phyloP scores from a whole-genome alignment of 1,140 invertebrate genomes.

The Oppia nitens region DNA sequence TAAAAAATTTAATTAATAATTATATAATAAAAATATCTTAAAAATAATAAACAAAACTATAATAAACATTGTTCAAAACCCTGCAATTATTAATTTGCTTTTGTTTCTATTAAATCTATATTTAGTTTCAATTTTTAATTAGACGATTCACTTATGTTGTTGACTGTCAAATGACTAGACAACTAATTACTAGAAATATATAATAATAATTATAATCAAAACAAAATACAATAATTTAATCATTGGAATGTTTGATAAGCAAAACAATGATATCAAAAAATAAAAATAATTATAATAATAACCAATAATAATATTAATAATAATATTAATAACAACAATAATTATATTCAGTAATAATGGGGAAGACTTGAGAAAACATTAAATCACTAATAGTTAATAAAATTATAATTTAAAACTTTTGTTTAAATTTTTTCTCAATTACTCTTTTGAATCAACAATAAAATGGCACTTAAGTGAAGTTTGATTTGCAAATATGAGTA shows the following conservation, averaged over 20 bases:
- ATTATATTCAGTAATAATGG: not conserved
- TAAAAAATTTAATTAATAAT: too few species aligned
- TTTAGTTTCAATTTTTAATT: not conserved
- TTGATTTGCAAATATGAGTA: not conserved
- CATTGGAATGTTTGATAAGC: too few species aligned
- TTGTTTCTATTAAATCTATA: not conserved
- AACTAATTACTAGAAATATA: not conserved
- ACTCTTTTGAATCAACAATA: not conserved
- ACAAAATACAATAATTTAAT: too few species aligned
- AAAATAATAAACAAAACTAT: too few species aligned
- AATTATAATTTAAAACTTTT: not conserved
- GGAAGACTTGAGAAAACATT: not conserved
- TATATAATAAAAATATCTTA: too few species aligned
- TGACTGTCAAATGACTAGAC: not conserved
- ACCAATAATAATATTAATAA: not conserved
- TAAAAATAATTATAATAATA: not conserved
- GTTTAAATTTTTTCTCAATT: not conserved
- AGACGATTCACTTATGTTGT: too few species aligned
- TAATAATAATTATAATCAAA: not conserved
- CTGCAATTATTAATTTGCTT: not conserved
- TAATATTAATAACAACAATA: not conserved
- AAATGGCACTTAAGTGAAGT: not conserved
- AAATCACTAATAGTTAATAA: not conserved
- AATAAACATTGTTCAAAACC: not conserved
- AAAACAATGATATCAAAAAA: not conserved